phyloP scores from a whole-genome alignment of 2,797 vertebrate species.

The Eulemur mongoz region DNA sequence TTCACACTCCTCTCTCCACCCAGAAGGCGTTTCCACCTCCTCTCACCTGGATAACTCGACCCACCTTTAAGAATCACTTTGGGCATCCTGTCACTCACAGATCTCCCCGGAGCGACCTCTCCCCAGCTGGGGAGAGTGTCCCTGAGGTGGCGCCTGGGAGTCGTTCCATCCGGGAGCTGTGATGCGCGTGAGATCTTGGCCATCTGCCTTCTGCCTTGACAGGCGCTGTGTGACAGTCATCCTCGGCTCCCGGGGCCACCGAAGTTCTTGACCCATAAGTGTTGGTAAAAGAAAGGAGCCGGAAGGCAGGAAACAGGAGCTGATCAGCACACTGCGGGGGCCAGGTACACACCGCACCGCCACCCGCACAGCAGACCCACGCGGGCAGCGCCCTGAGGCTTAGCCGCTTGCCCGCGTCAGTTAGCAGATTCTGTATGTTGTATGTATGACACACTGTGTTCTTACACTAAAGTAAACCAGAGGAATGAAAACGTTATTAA shows the following conservation, averaged over 20 bases:
- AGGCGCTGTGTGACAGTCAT: background rate
- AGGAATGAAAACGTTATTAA: background rate
- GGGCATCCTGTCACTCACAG: background rate
- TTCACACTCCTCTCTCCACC: background rate
- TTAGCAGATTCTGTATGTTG: background rate
- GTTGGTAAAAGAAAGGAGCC: background rate
- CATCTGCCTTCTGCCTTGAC: background rate
- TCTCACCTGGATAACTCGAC: background rate
- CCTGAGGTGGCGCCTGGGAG: fast-evolving
- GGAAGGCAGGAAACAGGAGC: background rate
- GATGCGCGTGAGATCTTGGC: background rate
- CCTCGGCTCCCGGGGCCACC: background rate
- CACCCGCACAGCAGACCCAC: too few species aligned
- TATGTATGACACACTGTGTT: background rate
- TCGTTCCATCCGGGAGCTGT: background rate
- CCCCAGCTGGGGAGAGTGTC: background rate
- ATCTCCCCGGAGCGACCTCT: background rate
- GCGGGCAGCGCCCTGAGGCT: background rate
- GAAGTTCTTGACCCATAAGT: background rate
- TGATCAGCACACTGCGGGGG: background rate
- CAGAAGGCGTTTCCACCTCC: background rate
- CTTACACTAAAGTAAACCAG: background rate
- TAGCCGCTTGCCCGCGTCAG: background rate
- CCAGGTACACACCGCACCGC: background rate
- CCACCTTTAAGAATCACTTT: background rate